Base-by-base conservation (phyloP, 2,113 vertebrate species). In the Rhombomys opimus region DNA sequence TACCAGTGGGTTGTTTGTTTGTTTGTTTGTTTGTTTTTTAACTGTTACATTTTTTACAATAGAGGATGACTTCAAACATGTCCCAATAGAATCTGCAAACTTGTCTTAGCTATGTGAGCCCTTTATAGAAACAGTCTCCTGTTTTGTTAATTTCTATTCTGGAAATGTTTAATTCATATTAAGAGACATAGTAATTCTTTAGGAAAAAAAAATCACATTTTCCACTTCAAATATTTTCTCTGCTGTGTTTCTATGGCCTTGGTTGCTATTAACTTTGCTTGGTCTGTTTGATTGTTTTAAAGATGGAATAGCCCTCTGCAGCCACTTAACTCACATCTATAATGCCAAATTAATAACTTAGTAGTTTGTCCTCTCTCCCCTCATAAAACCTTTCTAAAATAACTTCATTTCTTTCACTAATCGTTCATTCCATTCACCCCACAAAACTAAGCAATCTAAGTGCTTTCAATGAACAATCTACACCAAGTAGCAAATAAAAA, bases 281-380 rank as follows among this genome's bases (percentile, higher is more conserved):
- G 25, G 10, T 25, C 22, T 30, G 25, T 50, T 52, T 78, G 72
- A 38, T 76, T 76, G 1, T 50, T 86, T 68, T 50, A 68, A 50
- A 46, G 25, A 18, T 22, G 38, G 4, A 14, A 7, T 93, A 86
- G 87, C n/a, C 67, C 78, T 87, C 73, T 61, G 86, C 12, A 88
- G 23, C 67, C 84, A 80, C 61, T 86, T 77, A 89, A 96, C 75
- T 95, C 22, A 90, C 14, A 72, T 90, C 77, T 90, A 75, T 85
- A 95, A 95, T 86, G 67, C 80, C 59, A 89, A 89, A 57, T 95
- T 92, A 78, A 87, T 81, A 96, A 96, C 8, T 80, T 89, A 38
- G 27, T 61, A 70, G 25, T 73, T 95, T 94, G 93, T 95, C 46
- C 67, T 91, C 35, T 93, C 27, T 67, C 68, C 61, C 65, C 41